phyloP scores from a whole-genome alignment of 2,797 vertebrate species.

The Thripadectes ignobilis region DNA sequence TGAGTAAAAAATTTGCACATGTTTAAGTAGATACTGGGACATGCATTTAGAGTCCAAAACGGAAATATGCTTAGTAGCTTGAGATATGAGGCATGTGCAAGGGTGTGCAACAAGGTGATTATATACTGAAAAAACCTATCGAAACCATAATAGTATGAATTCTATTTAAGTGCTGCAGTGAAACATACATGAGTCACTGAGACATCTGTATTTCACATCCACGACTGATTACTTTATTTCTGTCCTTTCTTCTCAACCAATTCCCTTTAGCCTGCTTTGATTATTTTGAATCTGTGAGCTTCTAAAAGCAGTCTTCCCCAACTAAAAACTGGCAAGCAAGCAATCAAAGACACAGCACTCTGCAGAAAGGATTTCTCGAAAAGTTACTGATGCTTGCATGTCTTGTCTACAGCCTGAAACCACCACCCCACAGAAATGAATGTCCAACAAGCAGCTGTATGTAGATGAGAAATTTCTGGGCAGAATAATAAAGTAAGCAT shows the following conservation, averaged over 20 bases:
- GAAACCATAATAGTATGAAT: not conserved
- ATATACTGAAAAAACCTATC: not conserved
- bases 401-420: not conserved
- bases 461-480: not conserved
- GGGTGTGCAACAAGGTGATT: not conserved
- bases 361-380: not conserved
- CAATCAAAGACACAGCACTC: not conserved
- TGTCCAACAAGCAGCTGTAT: not conserved
- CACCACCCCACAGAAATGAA: not conserved
- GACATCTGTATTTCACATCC: not conserved
- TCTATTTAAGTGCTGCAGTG: not conserved
- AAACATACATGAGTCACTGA: not conserved
- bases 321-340: not conserved
- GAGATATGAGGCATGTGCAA: not conserved
- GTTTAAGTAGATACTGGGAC: not conserved
- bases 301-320: not conserved
- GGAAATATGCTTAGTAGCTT: not conserved
- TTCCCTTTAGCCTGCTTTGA: not conserved
- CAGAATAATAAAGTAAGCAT: not conserved
- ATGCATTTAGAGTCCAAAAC: not conserved
- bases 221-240: not conserved
- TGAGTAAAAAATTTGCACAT: not conserved
- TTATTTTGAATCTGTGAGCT: not conserved
- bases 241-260: not conserved
- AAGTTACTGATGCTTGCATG: not conserved